Conservation (phyloP, 2,113 vertebrate genomes). For the Sylvia atricapilla region DNA sequence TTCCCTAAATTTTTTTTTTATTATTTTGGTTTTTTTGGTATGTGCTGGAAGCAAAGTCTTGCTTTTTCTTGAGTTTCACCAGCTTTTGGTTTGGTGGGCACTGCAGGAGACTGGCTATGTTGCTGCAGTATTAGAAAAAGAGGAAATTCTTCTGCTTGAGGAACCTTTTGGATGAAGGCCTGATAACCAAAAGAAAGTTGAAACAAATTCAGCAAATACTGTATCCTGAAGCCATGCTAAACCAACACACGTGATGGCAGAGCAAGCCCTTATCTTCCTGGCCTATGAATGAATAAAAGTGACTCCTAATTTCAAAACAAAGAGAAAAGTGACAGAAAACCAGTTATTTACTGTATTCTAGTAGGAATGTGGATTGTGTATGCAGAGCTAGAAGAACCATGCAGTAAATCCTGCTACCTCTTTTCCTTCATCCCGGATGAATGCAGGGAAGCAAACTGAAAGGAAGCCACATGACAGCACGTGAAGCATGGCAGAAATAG, state of each 20-base stretch:
- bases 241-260: neutral
- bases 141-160: neutral
- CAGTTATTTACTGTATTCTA: neutral
- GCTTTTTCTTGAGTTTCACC: neutral
- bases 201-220: neutral
- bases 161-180: neutral
- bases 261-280: neutral
- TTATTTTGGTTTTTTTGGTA: neutral
- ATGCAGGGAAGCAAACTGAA: neutral
- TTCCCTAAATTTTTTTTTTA: neutral
- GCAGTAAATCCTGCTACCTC: neutral
- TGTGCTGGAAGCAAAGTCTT: neutral
- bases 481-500: neutral
- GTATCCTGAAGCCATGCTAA: neutral
- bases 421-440: neutral
- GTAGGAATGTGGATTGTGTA: neutral
- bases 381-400: neutral
- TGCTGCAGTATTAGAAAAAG: neutral
- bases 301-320: neutral
- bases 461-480: neutral
- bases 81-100: neutral
- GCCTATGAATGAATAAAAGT: neutral
- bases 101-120: neutral
- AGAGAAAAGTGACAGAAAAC: neutral
- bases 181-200: neutral